Conservation (phyloP, 2,888 invertebrate genomes). For the Pammene aurita region DNA sequence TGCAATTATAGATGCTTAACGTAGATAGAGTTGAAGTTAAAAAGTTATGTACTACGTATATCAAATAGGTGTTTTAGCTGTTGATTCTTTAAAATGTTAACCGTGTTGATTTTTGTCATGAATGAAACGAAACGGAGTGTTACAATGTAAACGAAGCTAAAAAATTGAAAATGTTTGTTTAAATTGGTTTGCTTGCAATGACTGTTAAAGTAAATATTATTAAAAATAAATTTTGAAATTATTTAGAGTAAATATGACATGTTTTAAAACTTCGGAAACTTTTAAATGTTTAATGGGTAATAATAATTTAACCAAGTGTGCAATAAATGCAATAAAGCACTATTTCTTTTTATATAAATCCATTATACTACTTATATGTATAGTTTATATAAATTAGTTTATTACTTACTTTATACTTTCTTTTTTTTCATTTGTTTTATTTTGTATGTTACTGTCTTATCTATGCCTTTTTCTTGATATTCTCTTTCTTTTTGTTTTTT, state of each 20-base stretch:
- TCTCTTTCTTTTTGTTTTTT: not conserved
- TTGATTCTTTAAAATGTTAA: not conserved
- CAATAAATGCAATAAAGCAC: slow-evolving; percentile 57
- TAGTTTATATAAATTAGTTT: not conserved
- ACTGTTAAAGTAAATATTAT: not conserved
- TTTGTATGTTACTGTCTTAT: too few relatives aligned
- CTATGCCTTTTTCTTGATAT: not conserved
- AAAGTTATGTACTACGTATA: not conserved
- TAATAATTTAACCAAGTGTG: slow-evolving; percentile 58
- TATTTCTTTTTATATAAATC: slow-evolving; percentile 39
- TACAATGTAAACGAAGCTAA: too few relatives aligned
- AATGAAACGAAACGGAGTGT: too few relatives aligned
- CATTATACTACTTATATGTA: too few relatives aligned
- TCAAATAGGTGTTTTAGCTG: not conserved
- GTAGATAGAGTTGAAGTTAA: slow-evolving; percentile 14
- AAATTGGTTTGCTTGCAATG: not conserved
- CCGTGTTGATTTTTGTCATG: not conserved
- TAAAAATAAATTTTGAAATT: slow-evolving; percentile 8
- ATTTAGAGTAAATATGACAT: slow-evolving; percentile 9
- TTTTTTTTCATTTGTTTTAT: too few relatives aligned
- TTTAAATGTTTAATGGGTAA: slow-evolving; percentile 62
- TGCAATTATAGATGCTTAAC: slow-evolving; percentile 31
- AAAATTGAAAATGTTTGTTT: too few relatives aligned
- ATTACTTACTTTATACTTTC: too few relatives aligned
- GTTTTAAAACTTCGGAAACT: slow-evolving; percentile 21